Percentiles rank a stretch among this genome's conserved stretches.
These are phyloP conservation scores for Sarcophaga caerulescens DNA, from an alignment of 2,888 invertebrate species.

Conservation along the genomic window DNA sequence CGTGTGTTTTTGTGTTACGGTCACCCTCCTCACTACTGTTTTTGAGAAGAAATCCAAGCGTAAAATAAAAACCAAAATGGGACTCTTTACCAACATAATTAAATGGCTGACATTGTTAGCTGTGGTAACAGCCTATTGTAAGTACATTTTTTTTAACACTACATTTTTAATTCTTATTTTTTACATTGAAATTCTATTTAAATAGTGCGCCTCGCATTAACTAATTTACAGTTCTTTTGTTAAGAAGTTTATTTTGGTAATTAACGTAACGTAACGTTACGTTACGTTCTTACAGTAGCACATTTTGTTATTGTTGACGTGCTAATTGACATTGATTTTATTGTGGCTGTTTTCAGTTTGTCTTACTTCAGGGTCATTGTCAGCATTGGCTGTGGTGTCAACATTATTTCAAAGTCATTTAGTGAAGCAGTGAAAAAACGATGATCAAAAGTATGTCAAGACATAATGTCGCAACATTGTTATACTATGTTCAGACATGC, in stretches of 20 bases:
- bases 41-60: slow-evolving; percentile 28
- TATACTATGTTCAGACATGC: no score
- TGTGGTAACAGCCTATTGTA: slow-evolving; percentile 77
- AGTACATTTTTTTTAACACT: slow-evolving; percentile 68
- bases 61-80: slow-evolving; percentile 73
- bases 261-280: not conserved
- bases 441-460: no score
- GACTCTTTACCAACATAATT: slow-evolving; percentile 76
- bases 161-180: slow-evolving; percentile 8
- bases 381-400: not conserved
- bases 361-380: not conserved
- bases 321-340: not conserved
- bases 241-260: not conserved
- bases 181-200: slow-evolving; percentile 4
- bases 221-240: not conserved
- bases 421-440: not conserved
- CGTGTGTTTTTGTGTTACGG: slow-evolving; percentile 17
- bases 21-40: not conserved
- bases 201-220: not conserved
- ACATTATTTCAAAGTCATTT: not conserved
- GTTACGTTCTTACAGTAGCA: no score
- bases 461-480: no score
- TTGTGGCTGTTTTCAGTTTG: not conserved
- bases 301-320: not conserved
- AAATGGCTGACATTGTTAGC: slow-evolving; percentile 79